Base-by-base conservation (phyloP, 2,888 invertebrate genomes). In the Pelosia muscerda region DNA sequence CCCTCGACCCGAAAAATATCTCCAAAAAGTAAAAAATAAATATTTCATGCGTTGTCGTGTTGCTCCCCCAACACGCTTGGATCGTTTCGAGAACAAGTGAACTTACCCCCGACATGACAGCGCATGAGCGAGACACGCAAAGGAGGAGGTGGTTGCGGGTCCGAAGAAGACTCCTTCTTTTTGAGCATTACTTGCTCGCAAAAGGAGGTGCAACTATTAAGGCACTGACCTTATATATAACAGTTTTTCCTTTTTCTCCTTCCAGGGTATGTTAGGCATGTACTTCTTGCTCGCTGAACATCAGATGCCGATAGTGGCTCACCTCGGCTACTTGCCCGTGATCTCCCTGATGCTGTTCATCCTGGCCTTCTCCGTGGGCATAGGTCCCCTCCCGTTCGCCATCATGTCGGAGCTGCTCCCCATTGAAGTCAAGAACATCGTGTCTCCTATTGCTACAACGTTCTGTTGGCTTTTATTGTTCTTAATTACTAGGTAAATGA, bases 321-420 rank as follows among this genome's bases (percentile, higher is more conserved):
- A 83, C 19, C 94, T 97, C 58, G 88, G 95, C 0, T 97, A 97
- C 96, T 87, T 98, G 53, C 98, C 98, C 0, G 95, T 98, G 13
- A 85, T 96, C 8, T 96, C 97, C 0, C 89, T 98, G 63, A 95
- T 97, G 0, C 81, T 97, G 19, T 98, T 97, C 92, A 97, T 97
- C 68, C 91, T 96, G 61, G 96, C 96, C 0, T 98, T 97, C 91
- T 97, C 97, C 89, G 93, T 96, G 82, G 97, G 96, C 0, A 96
- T 97, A 70, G 98, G 98, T 1, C 97, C 97, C 0, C 87, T 98
- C 25, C 97, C 97, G 0, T 98, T 98, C 98, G 96, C 97, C 0
- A 96, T 98, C 38, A 96, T 98, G 95, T 96, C 97, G 0, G 98
- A 98, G 88, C 95, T 98, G 88, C 97, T 98, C 88, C 96, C 98